These are phyloP conservation scores for Epizoanthus rinbou DNA, from an alignment of 92 coral and sea anemone species.

Conservation along the genomic window DNA sequence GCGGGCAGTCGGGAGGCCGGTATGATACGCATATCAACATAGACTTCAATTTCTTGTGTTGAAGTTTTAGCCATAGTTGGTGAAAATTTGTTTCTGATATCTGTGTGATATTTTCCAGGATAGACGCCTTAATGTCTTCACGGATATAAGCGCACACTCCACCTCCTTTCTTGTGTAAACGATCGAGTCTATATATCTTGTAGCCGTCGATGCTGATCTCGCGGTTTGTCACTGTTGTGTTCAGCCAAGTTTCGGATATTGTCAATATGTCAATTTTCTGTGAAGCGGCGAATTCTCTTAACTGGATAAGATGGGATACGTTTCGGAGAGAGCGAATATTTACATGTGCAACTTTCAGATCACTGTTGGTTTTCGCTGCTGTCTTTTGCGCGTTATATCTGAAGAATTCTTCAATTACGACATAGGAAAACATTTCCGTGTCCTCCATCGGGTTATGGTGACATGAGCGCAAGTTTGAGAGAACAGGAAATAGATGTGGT, in stretches of 20 bases:
- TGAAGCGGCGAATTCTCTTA: conserved; percentile 34
- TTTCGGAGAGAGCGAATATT: conserved; percentile 55
- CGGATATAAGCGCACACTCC: conserved; percentile 56
- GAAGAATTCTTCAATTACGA: no score
- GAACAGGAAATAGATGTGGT: no score
- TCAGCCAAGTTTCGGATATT: conserved; percentile 53
- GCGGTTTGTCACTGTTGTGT: conserved; percentile 42
- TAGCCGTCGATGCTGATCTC: conserved; percentile 45
- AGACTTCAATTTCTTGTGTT: conserved; percentile 45
- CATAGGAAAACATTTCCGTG: no score
- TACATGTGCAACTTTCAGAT: conserved; percentile 40
- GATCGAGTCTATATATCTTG: conserved; percentile 32
- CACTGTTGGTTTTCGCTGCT: no score
- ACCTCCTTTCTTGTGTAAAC: conserved; percentile 54
- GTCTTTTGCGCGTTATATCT: no score
- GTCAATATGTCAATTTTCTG: conserved; percentile 35
- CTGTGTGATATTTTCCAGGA: conserved; percentile 47
- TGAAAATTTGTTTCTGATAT: conserved; percentile 59
- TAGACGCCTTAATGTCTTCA: conserved; percentile 54
- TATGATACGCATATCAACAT: conserved; percentile 54
- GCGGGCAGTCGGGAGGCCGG: conserved; percentile 64
- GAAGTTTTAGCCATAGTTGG: conserved; percentile 57
- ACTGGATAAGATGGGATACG: conserved; percentile 35
- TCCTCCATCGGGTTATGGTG: no score
- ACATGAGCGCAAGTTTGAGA: no score